Base-by-base conservation (phyloP, 1,140 invertebrate genomes). In the Cotesia typhae region DNA sequence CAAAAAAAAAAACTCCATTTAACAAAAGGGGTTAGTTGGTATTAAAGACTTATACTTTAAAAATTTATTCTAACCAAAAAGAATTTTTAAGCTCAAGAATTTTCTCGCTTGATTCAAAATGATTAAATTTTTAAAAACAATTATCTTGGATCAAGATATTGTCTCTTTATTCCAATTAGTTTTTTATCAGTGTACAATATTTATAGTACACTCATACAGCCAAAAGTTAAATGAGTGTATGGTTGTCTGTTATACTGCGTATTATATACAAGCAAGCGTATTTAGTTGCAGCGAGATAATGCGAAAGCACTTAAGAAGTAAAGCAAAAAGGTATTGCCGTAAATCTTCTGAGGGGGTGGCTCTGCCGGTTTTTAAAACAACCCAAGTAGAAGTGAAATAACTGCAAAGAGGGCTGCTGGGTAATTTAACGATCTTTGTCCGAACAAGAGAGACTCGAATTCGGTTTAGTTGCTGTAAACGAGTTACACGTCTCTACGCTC, bases 401-500 rank as follows among this genome's bases (percentile, higher is more conserved):
- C 41, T 55, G 73, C 57, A 70, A 55, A 55, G 66, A 63, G 20
- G 36, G 28, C 66, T 73, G 60, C 37, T 77, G 80, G 81, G 80
- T 82, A 81, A 80, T 82, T 85, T 79, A 77, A 47, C 41, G 41
- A 47, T 47, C 41, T 47, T 10, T 7, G 28, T 28, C 28, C 28
- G 28, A 28, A 28, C 28, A 28, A 28, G 28, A 28, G 28, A 28
- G 81, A 79, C 78, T 80, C 79, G 79, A 83, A 86, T 84, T 86
- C 82, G 28, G 28, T 28, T 85, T 82, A 77, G 80, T 81, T 81
- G 83, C 78, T 80, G 84, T 87, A 85, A 85, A 84, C 82, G 80
- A 76, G 79, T 76, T 77, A 76, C 76, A 77, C 76, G 75, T 74
- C 73, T 66, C 64, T 28, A 28, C 28, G 3, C 28, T 52, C 36